A percentile compares a stretch with the other conserved stretches of the same genome.
These are phyloP conservation scores for Brachionus paranguensis DNA, from an alignment of 1,140 invertebrate species.

Conservation along the genomic window DNA sequence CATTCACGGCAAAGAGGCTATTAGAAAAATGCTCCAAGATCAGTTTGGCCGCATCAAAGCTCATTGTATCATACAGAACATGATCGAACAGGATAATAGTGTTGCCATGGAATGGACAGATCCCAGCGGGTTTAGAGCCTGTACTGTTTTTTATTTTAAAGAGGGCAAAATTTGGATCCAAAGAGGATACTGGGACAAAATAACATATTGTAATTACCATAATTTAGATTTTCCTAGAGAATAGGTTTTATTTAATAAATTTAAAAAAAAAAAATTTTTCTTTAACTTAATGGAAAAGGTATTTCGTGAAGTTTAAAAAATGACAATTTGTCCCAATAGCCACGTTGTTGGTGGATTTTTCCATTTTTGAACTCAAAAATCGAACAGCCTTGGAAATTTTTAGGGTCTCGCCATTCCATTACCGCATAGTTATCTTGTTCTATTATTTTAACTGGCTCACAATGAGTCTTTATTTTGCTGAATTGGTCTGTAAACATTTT, in stretches of 20 bases:
- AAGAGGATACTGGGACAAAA: conserved; percentile 8
- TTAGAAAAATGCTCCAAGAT: neutral
- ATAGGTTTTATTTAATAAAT: neutral
- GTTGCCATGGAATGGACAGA: conserved; percentile 26
- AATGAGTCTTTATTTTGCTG: neutral
- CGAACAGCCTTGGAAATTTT: neutral
- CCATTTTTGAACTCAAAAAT: neutral
- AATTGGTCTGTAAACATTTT: neutral
- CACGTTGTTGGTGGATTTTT: neutral
- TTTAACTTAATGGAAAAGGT: no score
- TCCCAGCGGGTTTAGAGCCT: neutral
- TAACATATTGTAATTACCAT: neutral
- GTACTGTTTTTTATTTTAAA: neutral
- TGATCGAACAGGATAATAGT: conserved; percentile 8
- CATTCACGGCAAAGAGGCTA: neutral
- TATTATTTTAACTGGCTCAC: neutral
- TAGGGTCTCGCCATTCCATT: neutral
- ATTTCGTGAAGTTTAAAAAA: neutral
- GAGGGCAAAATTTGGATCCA: neutral
- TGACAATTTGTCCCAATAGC: neutral
- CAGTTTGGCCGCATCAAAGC: neutral
- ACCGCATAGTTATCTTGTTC: neutral
- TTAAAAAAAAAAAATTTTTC: neutral
- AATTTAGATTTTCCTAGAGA: conserved; percentile 3
- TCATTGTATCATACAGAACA: neutral